Percentiles rank a stretch among this genome's conserved stretches.
Conservation (phyloP, 64 coral and sea anemone species). For the Pachyseris speciosa region DNA sequence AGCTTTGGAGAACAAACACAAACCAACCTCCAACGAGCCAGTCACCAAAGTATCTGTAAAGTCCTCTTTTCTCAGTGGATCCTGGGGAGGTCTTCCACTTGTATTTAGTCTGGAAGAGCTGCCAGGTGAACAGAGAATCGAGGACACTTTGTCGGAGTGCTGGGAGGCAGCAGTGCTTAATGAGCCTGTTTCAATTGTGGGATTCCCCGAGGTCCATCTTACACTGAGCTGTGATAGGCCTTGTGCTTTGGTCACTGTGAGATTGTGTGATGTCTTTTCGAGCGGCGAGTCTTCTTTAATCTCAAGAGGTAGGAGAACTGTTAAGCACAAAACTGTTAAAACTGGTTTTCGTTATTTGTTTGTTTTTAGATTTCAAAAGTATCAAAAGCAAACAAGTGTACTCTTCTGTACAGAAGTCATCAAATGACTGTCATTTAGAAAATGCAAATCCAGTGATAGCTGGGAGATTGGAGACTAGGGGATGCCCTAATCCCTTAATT, state of each 20-base stretch:
- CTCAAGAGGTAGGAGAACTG: conserved; percentile 44
- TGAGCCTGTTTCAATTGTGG: conserved; percentile 58
- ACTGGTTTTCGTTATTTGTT: not conserved
- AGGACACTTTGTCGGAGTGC: conserved; percentile 71
- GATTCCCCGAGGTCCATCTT: conserved; percentile 56
- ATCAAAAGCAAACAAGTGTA: no score
- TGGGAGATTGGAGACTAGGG: no score
- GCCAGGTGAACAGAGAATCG: conserved; percentile 64
- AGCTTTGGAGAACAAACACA: not conserved
- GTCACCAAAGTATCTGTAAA: not conserved
- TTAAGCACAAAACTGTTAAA: not conserved
- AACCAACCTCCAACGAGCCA: not conserved
- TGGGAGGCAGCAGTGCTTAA: conserved; percentile 66
- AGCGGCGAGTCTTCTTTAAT: conserved; percentile 73
- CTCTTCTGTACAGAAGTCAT: not conserved
- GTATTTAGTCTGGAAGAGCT: conserved; percentile 18
- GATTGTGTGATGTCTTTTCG: conserved; percentile 83
- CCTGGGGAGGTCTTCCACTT: conserved; percentile 37
- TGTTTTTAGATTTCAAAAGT: no score
- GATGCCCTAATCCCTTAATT: no score
- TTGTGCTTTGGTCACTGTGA: conserved; percentile 36
- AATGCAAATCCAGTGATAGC: no score
- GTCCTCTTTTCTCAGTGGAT: conserved; percentile 57
- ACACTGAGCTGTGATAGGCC: conserved; percentile 72
- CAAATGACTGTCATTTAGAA: not conserved